Conservation (phyloP, 1,140 invertebrate genomes). For the Meloidogyne exigua region DNA sequence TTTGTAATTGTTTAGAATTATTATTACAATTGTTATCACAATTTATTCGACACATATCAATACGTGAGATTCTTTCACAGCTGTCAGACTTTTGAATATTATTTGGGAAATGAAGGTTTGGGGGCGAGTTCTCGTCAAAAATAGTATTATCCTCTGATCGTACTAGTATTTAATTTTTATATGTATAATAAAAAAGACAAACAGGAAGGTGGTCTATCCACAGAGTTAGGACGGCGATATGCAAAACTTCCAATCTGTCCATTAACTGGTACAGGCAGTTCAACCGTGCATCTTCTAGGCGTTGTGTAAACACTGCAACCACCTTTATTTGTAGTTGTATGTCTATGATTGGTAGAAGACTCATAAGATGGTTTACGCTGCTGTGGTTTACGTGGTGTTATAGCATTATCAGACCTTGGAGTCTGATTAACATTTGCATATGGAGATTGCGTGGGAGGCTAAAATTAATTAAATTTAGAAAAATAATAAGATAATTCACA, state of each 20-base stretch:
- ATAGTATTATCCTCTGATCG: not conserved
- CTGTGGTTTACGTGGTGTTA: not conserved
- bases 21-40: not conserved
- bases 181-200: not conserved
- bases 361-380: constrained; percentile 12
- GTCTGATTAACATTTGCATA: not conserved
- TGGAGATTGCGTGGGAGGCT: not conserved
- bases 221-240: constrained; percentile 23
- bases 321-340: constrained; percentile 20
- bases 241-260: constrained; percentile 3
- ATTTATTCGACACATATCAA: not conserved
- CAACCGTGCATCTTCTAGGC: constrained; percentile 25
- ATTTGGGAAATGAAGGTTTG: not conserved
- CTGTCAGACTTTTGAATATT: not conserved
- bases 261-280: not conserved
- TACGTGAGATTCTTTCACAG: not conserved
- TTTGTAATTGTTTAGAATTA: constrained; percentile 3
- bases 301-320: constrained; percentile 41
- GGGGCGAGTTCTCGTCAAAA: not conserved
- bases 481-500: not conserved
- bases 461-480: not conserved
- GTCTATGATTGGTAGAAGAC: not conserved
- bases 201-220: constrained; percentile 19
- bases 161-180: not conserved
- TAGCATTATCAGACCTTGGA: not conserved